Evolutionary conservation across 2,888 invertebrate species (phyloP), one percentile per base, ranked within the genome.

Genomic region (Blomia tropicalis): DNA sequence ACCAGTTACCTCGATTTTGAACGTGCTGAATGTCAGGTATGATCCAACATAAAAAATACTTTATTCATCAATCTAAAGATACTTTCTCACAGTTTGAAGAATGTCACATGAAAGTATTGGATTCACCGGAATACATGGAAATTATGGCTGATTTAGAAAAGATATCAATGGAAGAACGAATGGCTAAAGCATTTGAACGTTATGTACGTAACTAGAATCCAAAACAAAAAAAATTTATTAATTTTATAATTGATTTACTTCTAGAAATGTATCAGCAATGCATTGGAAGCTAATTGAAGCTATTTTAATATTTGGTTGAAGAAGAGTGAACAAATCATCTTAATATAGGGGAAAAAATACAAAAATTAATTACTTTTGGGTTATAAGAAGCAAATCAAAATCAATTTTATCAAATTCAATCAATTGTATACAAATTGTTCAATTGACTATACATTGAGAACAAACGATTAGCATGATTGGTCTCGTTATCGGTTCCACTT

Each of bases 261-360:
- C n/a, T n/a, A 47, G 51, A 47, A 47, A 47, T 47, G 51, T n/a
- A 47, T 47, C 51, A 47, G 51, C 27, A 47, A 47, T 27, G 51
- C 51, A 7, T n/a, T 47, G 22, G 51, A n/a, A 25, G 27, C n/a
- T n/a, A 41, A 41, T 17, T 41, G 41, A 41, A 41, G n/a, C n/a
- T n/a, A n/a, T n/a, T n/a, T n/a, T n/a, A n/a, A n/a, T n/a, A n/a
- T n/a, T n/a, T n/a, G n/a, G n/a, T n/a, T n/a, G n/a, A n/a, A n/a
- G n/a, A n/a, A n/a, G n/a, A n/a, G n/a, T n/a, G n/a, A n/a, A n/a
- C n/a, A n/a, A n/a, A n/a, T n/a, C n/a, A n/a, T n/a, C n/a, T n/a
- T n/a, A n/a, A n/a, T n/a, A n/a, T n/a, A n/a, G n/a, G n/a, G n/a
- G n/a, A n/a, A n/a, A n/a, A n/a, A n/a, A n/a, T n/a, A n/a, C n/a